Evolutionary conservation across 2,797 vertebrate species (phyloP).

Genomic region (Momotus momota): DNA sequence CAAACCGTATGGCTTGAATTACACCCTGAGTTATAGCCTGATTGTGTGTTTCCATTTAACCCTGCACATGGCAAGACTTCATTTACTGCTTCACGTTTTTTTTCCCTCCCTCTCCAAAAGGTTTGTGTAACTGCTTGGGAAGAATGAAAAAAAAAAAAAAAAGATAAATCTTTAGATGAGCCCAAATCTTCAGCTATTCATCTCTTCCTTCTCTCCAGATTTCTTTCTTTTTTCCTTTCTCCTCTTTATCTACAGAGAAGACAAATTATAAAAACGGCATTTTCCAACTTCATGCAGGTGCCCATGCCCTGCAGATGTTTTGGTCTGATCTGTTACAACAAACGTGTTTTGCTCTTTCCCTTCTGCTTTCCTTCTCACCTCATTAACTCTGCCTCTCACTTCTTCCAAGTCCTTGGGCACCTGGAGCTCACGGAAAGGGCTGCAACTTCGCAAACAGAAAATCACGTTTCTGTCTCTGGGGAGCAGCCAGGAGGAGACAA

Average conservation of each 20-base stretch:
- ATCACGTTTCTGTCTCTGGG: not conserved
- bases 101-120: not conserved
- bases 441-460: constrained; percentile 5
- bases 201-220: not conserved
- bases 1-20: constrained; percentile 75
- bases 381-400: constrained; percentile 77
- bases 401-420: constrained; percentile 71
- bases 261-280: not conserved
- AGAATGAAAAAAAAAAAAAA: not conserved
- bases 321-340: constrained; percentile 28
- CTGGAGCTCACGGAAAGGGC: constrained; percentile 39
- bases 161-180: not conserved
- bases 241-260: not conserved
- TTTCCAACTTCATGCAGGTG: not conserved
- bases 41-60: constrained; percentile 68
- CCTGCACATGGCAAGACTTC: constrained; percentile 51
- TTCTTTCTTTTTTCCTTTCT: not conserved
- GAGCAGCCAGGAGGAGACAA: not conserved
- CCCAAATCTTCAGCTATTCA: not conserved
- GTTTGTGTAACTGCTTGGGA: not conserved
- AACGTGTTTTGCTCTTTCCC: constrained; percentile 4
- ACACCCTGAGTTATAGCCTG: constrained; percentile 42
- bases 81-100: not conserved
- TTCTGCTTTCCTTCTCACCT: constrained; percentile 73
- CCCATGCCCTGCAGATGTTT: constrained; percentile 47